Conservation (phyloP, 2,888 invertebrate genomes). For the Pilophorus perplexus region DNA sequence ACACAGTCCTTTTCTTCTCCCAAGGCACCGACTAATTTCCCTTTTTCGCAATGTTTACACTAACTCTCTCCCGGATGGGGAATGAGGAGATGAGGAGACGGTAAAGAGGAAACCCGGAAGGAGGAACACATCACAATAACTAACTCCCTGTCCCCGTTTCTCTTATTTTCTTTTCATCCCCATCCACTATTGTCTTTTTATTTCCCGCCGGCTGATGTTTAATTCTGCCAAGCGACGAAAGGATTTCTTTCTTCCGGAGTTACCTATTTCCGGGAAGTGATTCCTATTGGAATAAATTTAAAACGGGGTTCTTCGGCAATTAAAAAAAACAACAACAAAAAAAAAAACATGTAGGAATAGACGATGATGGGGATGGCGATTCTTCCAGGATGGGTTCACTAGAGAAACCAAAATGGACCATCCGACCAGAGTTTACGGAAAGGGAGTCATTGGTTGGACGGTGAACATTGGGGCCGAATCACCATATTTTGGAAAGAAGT, state of each 20-base stretch:
- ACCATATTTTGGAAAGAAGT: no score
- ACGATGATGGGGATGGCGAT: no score
- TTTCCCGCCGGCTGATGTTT: not conserved
- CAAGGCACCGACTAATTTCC: conserved; percentile 41
- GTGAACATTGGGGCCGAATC: no score
- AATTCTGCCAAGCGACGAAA: not conserved
- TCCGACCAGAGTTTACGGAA: no score
- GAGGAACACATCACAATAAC: conserved; percentile 33
- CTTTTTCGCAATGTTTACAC: conserved; percentile 40
- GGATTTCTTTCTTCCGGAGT: not conserved
- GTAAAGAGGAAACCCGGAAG: conserved; percentile 4
- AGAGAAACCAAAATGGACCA: no score
- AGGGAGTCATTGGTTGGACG: no score
- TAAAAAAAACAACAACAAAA: no score
- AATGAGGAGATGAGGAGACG: conserved; percentile 16
- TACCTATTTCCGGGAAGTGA: no score
- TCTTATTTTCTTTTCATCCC: conserved; percentile 25
- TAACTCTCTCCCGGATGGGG: conserved; percentile 28
- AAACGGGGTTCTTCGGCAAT: not conserved
- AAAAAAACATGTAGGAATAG: not conserved
- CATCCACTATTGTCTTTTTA: conserved; percentile 18
- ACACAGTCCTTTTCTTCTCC: conserved; percentile 27
- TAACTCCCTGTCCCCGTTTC: conserved; percentile 14
- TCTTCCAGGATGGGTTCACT: no score
- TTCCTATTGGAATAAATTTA: not conserved